phyloP scores from a whole-genome alignment of 2,113 vertebrate species.

The Hippopotamus amphibius region DNA sequence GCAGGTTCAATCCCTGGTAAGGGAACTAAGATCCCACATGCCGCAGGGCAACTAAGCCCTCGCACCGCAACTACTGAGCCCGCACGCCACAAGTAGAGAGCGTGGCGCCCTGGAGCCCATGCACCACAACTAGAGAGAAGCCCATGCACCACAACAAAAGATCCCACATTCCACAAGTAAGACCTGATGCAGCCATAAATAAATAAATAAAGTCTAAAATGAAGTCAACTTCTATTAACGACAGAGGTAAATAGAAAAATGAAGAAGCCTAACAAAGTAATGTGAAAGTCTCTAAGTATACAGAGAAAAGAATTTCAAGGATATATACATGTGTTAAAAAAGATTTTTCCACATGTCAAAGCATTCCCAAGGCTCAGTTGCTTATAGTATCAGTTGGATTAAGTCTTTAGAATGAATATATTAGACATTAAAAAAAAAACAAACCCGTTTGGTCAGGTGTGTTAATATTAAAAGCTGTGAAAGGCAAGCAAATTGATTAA shows the following conservation, averaged over 20 bases:
- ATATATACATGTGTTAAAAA: neutral
- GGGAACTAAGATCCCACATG: too few relatives aligned
- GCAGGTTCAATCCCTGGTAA: too few relatives aligned
- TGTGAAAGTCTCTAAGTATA: neutral
- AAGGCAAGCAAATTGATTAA: neutral
- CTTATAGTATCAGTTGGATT: neutral
- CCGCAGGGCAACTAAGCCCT: too few relatives aligned
- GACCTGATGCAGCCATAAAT: too few relatives aligned
- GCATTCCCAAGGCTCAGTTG: neutral
- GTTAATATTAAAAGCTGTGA: slow-evolving; percentile 27
- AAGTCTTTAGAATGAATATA: neutral
- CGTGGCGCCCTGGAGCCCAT: too few relatives aligned
- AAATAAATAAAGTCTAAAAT: neutral
- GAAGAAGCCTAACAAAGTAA: neutral
- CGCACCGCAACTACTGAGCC: too few relatives aligned
- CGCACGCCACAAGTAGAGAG: too few relatives aligned
- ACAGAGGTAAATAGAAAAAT: slow-evolving; percentile 47
- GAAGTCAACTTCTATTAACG: neutral
- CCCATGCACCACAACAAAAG: too few relatives aligned
- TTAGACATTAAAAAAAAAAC: neutral
- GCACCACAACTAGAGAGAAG: too few relatives aligned
- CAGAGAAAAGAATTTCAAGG: neutral
- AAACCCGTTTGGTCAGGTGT: neutral
- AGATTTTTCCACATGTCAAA: neutral
- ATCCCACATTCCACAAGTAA: too few relatives aligned